phyloP scores from a whole-genome alignment of 2,113 vertebrate genomes.

The Callipepla californica region DNA sequence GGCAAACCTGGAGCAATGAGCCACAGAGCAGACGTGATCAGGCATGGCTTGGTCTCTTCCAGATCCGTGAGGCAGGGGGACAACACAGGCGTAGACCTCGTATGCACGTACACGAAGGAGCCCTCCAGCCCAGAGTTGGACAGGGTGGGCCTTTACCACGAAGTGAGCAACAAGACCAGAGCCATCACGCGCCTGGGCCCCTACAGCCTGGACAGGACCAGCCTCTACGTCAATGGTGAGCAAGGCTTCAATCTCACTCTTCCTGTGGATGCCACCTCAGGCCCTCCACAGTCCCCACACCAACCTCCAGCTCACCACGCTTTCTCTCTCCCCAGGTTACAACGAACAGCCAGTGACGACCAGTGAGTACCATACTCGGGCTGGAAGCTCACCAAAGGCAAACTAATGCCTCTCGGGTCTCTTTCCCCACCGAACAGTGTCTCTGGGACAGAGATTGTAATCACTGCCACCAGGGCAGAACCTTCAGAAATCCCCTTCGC shows the following conservation, averaged over 20 bases:
- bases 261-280: too few relatives aligned
- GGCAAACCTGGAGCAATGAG: rapidly evolving
- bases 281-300: too few relatives aligned
- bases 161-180: conserved; percentile 56
- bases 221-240: conserved; percentile 55
- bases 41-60: rapidly evolving
- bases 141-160: conserved; percentile 62
- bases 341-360: too few relatives aligned
- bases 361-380: too few relatives aligned
- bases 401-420: too few relatives aligned
- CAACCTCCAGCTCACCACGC: too few relatives aligned
- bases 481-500: not conserved
- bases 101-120: conserved; percentile 58
- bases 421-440: too few relatives aligned
- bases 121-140: not conserved
- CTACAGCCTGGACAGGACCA: conserved; percentile 59
- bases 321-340: too few relatives aligned
- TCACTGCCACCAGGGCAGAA: not conserved
- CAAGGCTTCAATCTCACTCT: too few relatives aligned
- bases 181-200: not conserved
- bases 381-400: too few relatives aligned
- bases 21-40: not conserved
- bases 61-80: conserved; percentile 46
- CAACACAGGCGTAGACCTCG: conserved; percentile 52
- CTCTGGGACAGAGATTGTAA: not conserved